phyloP scores from a whole-genome alignment of 2,797 vertebrate species.

The Dermochelys coriacea region DNA sequence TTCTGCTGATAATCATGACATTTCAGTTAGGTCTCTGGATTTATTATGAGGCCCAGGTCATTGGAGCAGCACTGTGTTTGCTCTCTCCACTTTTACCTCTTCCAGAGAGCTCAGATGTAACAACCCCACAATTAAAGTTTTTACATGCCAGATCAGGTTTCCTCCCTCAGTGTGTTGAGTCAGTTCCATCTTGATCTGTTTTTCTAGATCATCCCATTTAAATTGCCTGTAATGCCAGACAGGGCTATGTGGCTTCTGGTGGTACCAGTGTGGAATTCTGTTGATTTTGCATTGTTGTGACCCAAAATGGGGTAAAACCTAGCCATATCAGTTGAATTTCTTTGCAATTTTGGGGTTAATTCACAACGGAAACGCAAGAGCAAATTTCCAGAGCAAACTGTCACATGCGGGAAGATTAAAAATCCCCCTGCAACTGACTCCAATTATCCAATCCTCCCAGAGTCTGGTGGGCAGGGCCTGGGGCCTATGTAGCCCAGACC shows the following conservation, averaged over 20 bases:
- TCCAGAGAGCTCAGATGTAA: too few relatives aligned
- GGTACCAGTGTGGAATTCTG: neutral
- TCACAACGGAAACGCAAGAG: neutral
- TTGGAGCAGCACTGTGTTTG: too few relatives aligned
- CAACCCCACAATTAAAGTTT: too few relatives aligned
- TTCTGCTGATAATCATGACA: too few relatives aligned
- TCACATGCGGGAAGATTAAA: neutral
- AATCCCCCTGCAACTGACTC: neutral
- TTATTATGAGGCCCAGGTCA: too few relatives aligned
- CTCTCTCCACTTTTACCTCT: too few relatives aligned
- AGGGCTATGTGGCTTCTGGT: too few relatives aligned
- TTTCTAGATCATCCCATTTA: too few relatives aligned
- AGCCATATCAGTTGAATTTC: neutral
- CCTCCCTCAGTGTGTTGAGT: too few relatives aligned
- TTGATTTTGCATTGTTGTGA: neutral
- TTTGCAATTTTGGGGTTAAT: neutral
- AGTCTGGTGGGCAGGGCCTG: neutral
- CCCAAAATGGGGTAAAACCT: neutral
- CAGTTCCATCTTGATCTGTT: too few relatives aligned
- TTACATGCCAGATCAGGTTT: too few relatives aligned
- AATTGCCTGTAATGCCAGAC: neutral
- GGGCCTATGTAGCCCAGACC: neutral
- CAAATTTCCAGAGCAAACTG: neutral
- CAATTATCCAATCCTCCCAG: neutral
- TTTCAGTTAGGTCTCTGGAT: too few relatives aligned